These are phyloP conservation scores for Parnassius apollo DNA, from an alignment of 2,888 invertebrate genomes.

Conservation along the genomic window DNA sequence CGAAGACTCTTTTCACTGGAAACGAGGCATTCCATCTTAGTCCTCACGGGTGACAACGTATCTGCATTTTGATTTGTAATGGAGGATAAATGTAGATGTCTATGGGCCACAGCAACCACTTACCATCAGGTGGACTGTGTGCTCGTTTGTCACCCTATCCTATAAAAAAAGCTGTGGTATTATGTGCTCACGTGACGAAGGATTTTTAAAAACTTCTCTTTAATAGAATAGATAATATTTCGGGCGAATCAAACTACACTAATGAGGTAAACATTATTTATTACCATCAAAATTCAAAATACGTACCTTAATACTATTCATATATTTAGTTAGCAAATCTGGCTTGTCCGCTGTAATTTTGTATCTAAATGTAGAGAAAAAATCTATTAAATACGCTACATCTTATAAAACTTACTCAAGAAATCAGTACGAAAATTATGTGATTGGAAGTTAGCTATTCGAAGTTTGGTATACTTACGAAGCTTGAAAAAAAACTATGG, in stretches of 20 bases:
- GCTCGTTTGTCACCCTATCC: no score
- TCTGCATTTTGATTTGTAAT: no score
- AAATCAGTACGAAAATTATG: slow-evolving; percentile 47
- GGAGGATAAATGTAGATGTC: no score
- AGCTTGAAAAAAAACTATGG: slow-evolving; percentile 11
- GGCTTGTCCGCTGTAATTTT: slow-evolving; percentile 59
- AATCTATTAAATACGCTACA: slow-evolving; percentile 29
- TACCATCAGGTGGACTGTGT: no score
- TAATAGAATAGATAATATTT: neutral
- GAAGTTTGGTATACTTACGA: slow-evolving; percentile 18
- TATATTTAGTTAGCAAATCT: slow-evolving; percentile 62
- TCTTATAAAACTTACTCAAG: slow-evolving; percentile 38
- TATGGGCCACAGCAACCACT: no score
- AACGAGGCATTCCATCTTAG: no score
- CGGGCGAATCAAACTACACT: slow-evolving; percentile 40
- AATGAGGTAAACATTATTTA: slow-evolving; percentile 65
- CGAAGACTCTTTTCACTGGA: no score
- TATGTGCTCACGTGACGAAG: no score
- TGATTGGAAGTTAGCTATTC: slow-evolving; percentile 27
- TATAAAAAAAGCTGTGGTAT: no score
- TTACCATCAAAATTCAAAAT: slow-evolving; percentile 70
- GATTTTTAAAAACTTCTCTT: no score
- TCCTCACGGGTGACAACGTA: no score
- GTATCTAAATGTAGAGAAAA: slow-evolving; percentile 42
- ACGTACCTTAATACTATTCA: slow-evolving; percentile 64